phyloP scores from a whole-genome alignment of 2,797 vertebrate species.

The Heteromormyrus szaboi region DNA sequence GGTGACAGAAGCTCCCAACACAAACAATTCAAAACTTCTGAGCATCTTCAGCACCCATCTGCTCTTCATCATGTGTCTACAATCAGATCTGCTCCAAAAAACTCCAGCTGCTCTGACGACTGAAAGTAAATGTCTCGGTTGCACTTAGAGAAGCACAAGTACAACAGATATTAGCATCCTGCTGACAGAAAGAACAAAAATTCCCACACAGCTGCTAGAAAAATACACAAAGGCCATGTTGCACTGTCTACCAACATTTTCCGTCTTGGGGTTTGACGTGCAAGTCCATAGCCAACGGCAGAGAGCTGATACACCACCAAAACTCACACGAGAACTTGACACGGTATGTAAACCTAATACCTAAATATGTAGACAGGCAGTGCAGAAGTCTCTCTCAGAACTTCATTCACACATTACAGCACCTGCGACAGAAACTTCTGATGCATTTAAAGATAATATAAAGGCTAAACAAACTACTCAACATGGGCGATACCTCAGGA shows the following conservation, averaged over 20 bases:
- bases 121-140: background rate
- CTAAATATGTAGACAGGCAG: background rate
- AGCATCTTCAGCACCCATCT: background rate
- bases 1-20: background rate
- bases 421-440: background rate
- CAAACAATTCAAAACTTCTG: background rate
- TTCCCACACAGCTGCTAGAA: background rate
- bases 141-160: background rate
- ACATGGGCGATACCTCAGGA: background rate
- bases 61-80: background rate
- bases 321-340: background rate
- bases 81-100: background rate
- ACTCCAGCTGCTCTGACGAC: background rate
- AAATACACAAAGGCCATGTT: background rate
- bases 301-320: background rate
- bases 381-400: background rate
- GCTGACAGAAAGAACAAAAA: background rate
- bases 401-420: background rate
- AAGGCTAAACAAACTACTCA: background rate
- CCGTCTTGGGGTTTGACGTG: background rate
- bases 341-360: background rate
- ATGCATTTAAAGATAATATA: background rate
- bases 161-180: background rate
- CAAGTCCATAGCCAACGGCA: background rate
- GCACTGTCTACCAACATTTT: background rate